These are phyloP conservation scores for Caenorhabditis imperialis DNA, from an alignment of 2,888 invertebrate genomes.

Conservation along the genomic window DNA sequence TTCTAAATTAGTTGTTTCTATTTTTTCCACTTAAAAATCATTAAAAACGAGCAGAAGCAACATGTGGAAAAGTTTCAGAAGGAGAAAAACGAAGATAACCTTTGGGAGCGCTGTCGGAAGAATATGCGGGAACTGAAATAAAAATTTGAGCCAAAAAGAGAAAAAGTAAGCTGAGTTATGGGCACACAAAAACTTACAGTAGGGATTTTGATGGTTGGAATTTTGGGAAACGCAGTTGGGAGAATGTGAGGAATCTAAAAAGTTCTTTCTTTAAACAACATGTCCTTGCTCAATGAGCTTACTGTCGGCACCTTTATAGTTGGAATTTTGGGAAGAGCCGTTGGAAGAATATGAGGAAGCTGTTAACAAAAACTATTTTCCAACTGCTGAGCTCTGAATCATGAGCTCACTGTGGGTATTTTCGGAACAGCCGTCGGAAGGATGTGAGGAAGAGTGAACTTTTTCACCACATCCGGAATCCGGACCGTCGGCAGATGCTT, in stretches of 20 bases:
- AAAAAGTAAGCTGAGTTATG: no score
- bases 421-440: constrained; percentile 9
- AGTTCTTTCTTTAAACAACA: not conserved
- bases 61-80: constrained; percentile 25
- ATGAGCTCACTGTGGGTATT: no score
- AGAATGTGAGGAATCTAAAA: constrained; percentile 26
- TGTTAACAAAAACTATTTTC: no score
- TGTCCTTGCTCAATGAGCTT: not conserved
- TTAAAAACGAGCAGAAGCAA: constrained; percentile 10
- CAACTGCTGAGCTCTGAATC: no score
- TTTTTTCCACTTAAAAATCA: not conserved
- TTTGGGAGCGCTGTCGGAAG: constrained; percentile 23
- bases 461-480: constrained; percentile 5
- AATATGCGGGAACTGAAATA: not conserved
- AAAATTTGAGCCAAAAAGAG: no score
- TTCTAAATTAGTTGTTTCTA: no score
- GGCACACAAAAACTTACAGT: not conserved
- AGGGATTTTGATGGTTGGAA: not conserved
- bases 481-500: no score
- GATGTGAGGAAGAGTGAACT: constrained; percentile 4
- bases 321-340: constrained; percentile 1
- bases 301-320: constrained; percentile 1
- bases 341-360: no score
- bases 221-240: not conserved
- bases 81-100: constrained; percentile 13